A percentile compares a stretch with the other conserved stretches of the same genome.
These are phyloP conservation scores for Drosophila cognata DNA, from an alignment of 2,888 invertebrate species.

Conservation along the genomic window DNA sequence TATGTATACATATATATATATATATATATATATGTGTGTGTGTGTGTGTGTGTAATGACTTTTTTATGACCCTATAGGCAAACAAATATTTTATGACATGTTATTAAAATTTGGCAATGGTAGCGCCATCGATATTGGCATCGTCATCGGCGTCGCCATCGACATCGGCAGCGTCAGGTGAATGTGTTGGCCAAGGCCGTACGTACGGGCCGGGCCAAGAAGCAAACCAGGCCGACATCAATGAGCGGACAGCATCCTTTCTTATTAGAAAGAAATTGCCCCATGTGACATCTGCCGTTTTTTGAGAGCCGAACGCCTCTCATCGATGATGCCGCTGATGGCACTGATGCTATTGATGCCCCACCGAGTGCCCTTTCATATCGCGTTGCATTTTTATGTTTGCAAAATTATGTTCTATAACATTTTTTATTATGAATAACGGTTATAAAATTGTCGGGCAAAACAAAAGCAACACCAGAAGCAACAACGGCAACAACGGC, in stretches of 20 bases:
- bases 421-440: slow-evolving; percentile 80
- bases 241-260: slow-evolving; percentile 43
- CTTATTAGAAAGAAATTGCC: slow-evolving; percentile 80
- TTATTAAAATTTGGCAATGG: slow-evolving; percentile 79
- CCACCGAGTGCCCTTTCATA: slow-evolving; percentile 33
- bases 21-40: slow-evolving; percentile 4
- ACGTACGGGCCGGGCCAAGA: slow-evolving; percentile 2
- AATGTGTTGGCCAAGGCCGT: slow-evolving; percentile 25
- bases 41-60: slow-evolving; percentile 67
- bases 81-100: slow-evolving; percentile 77
- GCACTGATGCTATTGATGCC: slow-evolving; percentile 7
- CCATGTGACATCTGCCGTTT: slow-evolving; percentile 41
- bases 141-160: slow-evolving; percentile 10
- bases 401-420: slow-evolving; percentile 83
- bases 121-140: slow-evolving; percentile 36
- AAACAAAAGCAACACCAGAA: slow-evolving; percentile 59
- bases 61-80: slow-evolving; percentile 78
- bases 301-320: slow-evolving; percentile 12
- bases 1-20: neutral
- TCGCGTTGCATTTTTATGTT: slow-evolving; percentile 80
- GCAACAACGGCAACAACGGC: slow-evolving; percentile 35
- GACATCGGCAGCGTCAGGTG: slow-evolving; percentile 32
- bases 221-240: slow-evolving; percentile 5
- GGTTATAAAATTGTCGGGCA: slow-evolving; percentile 73
- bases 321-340: slow-evolving; percentile 13